Evolutionary conservation across 1,140 invertebrate species (phyloP).

Genomic region (Scaptomyza pallida): DNA sequence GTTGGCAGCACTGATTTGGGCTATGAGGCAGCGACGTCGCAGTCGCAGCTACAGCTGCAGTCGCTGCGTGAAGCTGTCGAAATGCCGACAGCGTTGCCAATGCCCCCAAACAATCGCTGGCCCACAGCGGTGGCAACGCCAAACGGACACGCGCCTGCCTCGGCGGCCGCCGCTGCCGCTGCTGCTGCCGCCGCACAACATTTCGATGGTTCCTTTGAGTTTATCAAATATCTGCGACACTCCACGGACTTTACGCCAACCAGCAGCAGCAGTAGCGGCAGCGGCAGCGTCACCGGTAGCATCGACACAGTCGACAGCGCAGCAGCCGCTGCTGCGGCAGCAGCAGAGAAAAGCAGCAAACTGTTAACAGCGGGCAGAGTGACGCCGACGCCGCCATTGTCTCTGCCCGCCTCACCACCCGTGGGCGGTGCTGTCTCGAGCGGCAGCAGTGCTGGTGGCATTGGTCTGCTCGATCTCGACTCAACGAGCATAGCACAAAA

Average conservation of each 20-base stretch:
- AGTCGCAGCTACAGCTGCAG: constrained; percentile 19
- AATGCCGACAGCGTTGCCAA: constrained; percentile 28
- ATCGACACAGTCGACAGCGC: constrained; percentile 10
- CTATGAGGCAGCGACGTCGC: constrained; percentile 24
- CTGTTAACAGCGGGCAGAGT: constrained; percentile 26
- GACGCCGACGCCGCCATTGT: constrained; percentile 55
- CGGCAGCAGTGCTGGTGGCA: constrained; percentile 6
- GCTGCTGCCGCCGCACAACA: constrained; percentile 64
- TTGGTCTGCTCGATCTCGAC: constrained; percentile 72
- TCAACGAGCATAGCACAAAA: constrained; percentile 73
- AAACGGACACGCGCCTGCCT: constrained; percentile 52
- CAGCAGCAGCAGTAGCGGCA: not conserved
- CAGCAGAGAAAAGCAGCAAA: constrained; percentile 21
- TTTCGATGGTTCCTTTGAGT: constrained; percentile 83
- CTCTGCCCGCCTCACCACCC: constrained; percentile 54
- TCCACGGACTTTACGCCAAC: constrained; percentile 73
- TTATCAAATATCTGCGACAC: constrained; percentile 81
- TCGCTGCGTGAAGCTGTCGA: constrained; percentile 32
- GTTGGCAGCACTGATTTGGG: constrained; percentile 24
- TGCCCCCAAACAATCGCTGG: constrained; percentile 65
- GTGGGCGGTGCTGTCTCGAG: constrained; percentile 40
- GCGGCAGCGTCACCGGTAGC: not conserved
- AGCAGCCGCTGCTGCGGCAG: not conserved
- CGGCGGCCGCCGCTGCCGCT: constrained; percentile 22
- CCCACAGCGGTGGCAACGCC: constrained; percentile 68